phyloP scores from a whole-genome alignment of 2,797 vertebrate species.

The Mormyrops boulengeri region DNA sequence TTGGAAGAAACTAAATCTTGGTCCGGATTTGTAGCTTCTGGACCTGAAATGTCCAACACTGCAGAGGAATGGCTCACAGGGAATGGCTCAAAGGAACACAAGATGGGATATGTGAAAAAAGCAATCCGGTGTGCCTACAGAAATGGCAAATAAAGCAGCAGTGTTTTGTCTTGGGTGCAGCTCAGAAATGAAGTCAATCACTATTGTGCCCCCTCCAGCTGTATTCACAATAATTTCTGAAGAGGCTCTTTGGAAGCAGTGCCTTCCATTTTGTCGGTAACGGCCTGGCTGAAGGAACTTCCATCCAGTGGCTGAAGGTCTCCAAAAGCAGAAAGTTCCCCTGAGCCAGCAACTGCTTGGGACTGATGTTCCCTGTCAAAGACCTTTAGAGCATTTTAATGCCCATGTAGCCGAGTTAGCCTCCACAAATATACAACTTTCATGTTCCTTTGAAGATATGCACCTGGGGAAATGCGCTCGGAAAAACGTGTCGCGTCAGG shows the following conservation, averaged over 20 bases:
- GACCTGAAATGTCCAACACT: neutral
- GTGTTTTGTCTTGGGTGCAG: neutral
- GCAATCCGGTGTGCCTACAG: neutral
- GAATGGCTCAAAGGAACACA: neutral
- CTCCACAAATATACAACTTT: neutral
- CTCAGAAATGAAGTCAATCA: neutral
- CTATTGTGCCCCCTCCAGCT: neutral
- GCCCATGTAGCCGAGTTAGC: neutral
- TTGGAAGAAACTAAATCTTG: neutral
- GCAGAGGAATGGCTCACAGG: neutral
- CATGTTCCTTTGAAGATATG: neutral
- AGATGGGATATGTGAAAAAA: neutral
- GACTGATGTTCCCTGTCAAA: slow-evolving; percentile 1
- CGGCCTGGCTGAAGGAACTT: neutral
- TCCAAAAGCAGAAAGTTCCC: neutral
- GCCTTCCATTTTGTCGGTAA: neutral
- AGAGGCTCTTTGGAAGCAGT: neutral
- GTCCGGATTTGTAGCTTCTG: neutral
- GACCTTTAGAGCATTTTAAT: slow-evolving; percentile 3
- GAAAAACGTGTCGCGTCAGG: slow-evolving; percentile 11
- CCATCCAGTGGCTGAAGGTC: neutral
- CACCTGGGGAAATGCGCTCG: neutral
- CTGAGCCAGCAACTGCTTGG: neutral
- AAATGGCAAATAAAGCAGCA: neutral
- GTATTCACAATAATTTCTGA: neutral